phyloP scores from a whole-genome alignment of 2,797 vertebrate genomes.

The Cheirogaleus major region DNA sequence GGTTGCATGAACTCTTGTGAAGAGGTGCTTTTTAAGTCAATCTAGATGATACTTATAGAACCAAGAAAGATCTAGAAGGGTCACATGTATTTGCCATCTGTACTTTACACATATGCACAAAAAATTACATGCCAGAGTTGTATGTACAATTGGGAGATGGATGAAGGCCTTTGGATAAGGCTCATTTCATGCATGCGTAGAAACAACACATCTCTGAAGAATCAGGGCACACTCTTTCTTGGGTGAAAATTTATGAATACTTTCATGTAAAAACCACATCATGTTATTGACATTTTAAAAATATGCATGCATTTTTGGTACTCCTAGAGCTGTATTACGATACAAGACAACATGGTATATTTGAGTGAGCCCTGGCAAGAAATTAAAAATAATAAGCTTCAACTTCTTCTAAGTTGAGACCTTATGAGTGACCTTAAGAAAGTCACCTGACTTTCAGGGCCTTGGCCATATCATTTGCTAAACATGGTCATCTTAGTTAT shows the following conservation, averaged over 20 bases:
- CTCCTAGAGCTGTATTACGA: not conserved
- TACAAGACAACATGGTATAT: not conserved
- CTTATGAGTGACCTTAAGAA: not conserved
- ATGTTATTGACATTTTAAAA: not conserved
- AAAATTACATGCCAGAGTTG: not conserved
- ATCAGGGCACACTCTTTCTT: not conserved
- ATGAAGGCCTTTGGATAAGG: not conserved
- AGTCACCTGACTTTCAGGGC: not conserved
- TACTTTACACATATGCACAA: not conserved
- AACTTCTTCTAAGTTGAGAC: not conserved
- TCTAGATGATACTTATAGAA: not conserved
- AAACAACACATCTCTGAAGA: too few species aligned
- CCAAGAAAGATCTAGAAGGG: not conserved
- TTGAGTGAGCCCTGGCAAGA: not conserved
- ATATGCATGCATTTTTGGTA: not conserved
- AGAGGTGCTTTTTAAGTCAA: not conserved
- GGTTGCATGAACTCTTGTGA: not conserved
- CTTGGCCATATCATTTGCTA: not conserved
- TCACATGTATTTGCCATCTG: not conserved
- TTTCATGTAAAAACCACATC: not conserved
- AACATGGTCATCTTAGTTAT: not conserved
- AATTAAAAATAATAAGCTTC: not conserved
- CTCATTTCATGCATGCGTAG: not conserved
- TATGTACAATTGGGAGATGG: not conserved
- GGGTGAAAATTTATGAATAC: not conserved